These are phyloP conservation scores for Serrognathus titanus DNA, from an alignment of 2,888 invertebrate species.

Conservation along the genomic window DNA sequence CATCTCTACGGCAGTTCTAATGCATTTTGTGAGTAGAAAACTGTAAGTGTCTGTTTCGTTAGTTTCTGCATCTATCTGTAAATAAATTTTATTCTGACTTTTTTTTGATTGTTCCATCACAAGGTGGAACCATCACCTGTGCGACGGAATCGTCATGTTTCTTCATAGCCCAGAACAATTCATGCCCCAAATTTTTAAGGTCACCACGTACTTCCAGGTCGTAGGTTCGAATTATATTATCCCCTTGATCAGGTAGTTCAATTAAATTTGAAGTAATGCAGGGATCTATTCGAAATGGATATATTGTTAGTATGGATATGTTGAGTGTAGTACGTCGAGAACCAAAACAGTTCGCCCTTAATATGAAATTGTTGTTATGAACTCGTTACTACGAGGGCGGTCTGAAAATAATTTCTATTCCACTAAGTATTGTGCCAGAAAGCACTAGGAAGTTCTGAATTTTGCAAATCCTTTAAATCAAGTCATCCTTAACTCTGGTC, in stretches of 20 bases:
- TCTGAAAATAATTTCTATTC: no score
- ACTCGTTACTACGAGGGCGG: no score
- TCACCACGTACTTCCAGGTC: neutral
- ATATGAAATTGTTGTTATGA: no score
- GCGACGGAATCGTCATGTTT: constrained; percentile 7
- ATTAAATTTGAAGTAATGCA: no score
- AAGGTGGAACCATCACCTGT: constrained; percentile 4
- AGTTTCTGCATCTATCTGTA: constrained; percentile 50
- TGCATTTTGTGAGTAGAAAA: constrained; percentile 43
- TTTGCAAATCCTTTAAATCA: no score
- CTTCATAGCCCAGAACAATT: constrained; percentile 6
- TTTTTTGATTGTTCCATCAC: no score
- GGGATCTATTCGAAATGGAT: no score
- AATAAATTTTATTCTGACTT: neutral
- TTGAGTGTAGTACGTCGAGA: no score
- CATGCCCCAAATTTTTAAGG: constrained; percentile 8
- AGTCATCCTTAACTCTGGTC: no score
- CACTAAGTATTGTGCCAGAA: no score
- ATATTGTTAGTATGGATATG: no score
- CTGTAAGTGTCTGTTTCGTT: constrained; percentile 43
- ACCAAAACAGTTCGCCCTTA: constrained; percentile 34
- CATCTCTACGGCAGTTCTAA: constrained; percentile 48
- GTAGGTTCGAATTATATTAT: constrained; percentile 13
- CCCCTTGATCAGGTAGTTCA: constrained; percentile 11
- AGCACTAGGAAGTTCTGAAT: no score